phyloP scores from a whole-genome alignment of 2,797 vertebrate genomes.

The Pagetopsis macropterus region DNA sequence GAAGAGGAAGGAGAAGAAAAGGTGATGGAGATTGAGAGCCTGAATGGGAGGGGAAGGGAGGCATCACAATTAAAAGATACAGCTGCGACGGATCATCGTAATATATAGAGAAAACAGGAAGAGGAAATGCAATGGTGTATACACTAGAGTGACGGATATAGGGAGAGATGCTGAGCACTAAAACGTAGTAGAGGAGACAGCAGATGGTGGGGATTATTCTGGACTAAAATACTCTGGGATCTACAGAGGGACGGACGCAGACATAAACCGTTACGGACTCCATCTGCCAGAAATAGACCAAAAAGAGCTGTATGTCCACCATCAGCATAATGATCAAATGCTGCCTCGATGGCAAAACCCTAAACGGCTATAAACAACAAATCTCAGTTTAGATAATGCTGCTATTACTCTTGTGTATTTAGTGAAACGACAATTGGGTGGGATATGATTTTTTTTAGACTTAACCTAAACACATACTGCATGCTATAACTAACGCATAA shows the following conservation, averaged over 20 bases:
- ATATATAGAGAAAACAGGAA: slow-evolving; percentile 29
- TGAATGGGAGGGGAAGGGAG: slow-evolving; percentile 16
- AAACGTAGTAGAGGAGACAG: slow-evolving; percentile 78
- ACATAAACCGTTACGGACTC: slow-evolving; percentile 78
- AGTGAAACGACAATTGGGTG: too few relatives aligned
- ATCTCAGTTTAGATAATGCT: neutral
- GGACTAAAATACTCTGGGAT: slow-evolving; percentile 85
- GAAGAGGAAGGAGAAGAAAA: neutral
- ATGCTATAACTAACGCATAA: slow-evolving; percentile 3
- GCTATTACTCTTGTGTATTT: neutral
- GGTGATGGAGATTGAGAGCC: slow-evolving; percentile 8
- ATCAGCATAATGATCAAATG: slow-evolving; percentile 51
- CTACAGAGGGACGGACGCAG: slow-evolving; percentile 77
- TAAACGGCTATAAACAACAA: slow-evolving; percentile 16
- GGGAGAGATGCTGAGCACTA: slow-evolving; percentile 59
- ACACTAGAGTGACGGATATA: slow-evolving; percentile 50
- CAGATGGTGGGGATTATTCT: slow-evolving; percentile 88
- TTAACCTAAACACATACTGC: neutral
- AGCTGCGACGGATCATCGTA: slow-evolving; percentile 9
- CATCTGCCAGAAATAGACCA: slow-evolving; percentile 81
- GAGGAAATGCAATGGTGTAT: slow-evolving; percentile 44
- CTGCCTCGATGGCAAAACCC: slow-evolving; percentile 31
- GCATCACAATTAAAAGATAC: neutral
- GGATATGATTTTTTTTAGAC: neutral
- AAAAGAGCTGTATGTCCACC: slow-evolving; percentile 60